These are phyloP conservation scores for Eueremaeus valkanovi DNA, from an alignment of 2,888 invertebrate genomes.

Conservation along the genomic window DNA sequence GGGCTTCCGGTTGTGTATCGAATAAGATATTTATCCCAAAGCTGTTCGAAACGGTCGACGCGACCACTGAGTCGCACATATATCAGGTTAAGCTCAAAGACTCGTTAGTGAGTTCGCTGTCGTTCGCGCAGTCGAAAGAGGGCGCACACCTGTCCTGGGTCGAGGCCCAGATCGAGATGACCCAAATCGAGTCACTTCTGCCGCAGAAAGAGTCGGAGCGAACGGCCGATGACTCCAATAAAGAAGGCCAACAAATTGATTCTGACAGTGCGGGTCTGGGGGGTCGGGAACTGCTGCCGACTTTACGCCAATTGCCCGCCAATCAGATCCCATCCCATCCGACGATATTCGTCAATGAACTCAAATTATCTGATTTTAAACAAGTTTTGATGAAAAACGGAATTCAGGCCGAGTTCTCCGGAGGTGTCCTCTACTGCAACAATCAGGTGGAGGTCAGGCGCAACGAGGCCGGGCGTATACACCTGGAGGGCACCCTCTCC, in stretches of 20 bases:
- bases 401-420: constrained; percentile 78
- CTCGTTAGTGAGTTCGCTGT: constrained; percentile 77
- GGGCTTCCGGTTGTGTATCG: constrained; percentile 59
- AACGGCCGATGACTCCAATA: constrained; percentile 49
- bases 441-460: constrained; percentile 83
- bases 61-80: constrained; percentile 95
- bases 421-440: constrained; percentile 89
- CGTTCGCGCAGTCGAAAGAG: constrained; percentile 77
- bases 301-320: constrained; percentile 32
- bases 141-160: constrained; percentile 91
- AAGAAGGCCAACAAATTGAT: background rate
- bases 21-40: constrained; percentile 74
- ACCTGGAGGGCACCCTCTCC: constrained; percentile 86
- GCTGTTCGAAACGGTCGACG: constrained; percentile 74
- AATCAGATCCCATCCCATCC: constrained; percentile 64
- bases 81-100: constrained; percentile 94
- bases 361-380: constrained; percentile 87
- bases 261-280: background rate
- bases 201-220: constrained; percentile 42
- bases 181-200: constrained; percentile 46
- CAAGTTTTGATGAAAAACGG: constrained; percentile 69
- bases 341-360: constrained; percentile 84
- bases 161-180: constrained; percentile 65
- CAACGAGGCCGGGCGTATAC: constrained; percentile 86
- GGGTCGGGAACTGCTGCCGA: constrained; percentile 37